Base-by-base conservation (phyloP, 2,888 invertebrate genomes). In the Conistra vaccinii region DNA sequence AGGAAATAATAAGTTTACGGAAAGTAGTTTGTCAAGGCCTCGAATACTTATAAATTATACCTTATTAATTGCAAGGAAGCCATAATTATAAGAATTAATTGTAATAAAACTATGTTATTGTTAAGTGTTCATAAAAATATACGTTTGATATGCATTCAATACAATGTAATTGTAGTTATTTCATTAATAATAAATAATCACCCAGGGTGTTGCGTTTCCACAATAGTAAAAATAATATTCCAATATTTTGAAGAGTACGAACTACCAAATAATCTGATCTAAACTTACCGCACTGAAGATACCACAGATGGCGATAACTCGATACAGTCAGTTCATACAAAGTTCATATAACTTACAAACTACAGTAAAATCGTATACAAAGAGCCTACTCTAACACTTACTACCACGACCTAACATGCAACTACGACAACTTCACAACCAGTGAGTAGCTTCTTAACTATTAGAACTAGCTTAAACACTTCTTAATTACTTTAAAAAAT, bases 391-490 rank as follows among this genome's bases (percentile, higher is more conserved):
- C 89, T 90, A 88, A 82, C 83, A 87, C 81, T 73, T 65, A 84
- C 87, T 87, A 87, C 45, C 78, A 87, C 84, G 83, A 80, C 78
- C 89, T 89, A 89, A 84, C 75, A 85, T 88, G 84, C 86, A 85
- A 81, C 89, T 91, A 91, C 89, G 68, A 73, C 61, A 78, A 84
- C 83, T 90, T 92, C 92, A 92, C 92, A 92, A 92, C 92, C 92
- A 85, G 86, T 90, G 92, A 92, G 92, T 88, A 90, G 92, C 92
- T 85, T 88, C 72, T 79, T 85, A 84, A 76, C 61, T 70, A 80
- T 86, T 84, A 79, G 84, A 89, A 82, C 84, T 85, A 81, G 73
- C 83, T 85, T 88, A 88, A 83, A 81, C 84, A 85, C 80, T 84
- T 82, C 74, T 73, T 81, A 86, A 81, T 75, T 83, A 84, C 66